A percentile compares a stretch with the other conserved stretches of the same genome.
These are phyloP conservation scores for Microcebus jonahi DNA, from an alignment of 2,113 vertebrate genomes.

Conservation along the genomic window DNA sequence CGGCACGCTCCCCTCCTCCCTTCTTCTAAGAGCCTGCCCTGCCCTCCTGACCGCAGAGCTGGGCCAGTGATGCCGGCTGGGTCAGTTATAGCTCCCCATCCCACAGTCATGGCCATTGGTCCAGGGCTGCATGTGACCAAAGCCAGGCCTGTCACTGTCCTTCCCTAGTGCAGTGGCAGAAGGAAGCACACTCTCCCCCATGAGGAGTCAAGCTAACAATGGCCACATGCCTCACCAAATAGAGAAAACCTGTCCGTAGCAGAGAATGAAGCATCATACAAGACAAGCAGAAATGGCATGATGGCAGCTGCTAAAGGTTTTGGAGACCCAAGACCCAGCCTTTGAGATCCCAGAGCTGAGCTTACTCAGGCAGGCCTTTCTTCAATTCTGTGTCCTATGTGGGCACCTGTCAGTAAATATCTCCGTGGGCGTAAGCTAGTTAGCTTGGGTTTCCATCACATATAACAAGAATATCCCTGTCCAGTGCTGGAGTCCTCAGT, in stretches of 20 bases:
- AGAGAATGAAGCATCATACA: background rate
- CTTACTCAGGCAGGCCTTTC: background rate
- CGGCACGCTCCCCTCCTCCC: background rate
- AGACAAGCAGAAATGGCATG: background rate
- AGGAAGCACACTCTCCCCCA: background rate
- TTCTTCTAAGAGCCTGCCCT: background rate
- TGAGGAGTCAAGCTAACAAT: background rate
- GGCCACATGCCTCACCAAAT: background rate
- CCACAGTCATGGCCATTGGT: background rate
- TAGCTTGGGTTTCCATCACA: background rate
- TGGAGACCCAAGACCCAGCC: background rate
- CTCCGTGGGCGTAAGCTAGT: background rate
- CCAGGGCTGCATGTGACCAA: background rate
- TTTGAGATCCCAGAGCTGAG: background rate
- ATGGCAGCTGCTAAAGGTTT: background rate
- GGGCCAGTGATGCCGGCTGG: background rate
- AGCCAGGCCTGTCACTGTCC: too few species aligned
- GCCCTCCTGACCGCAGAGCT: background rate
- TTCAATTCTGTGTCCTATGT: background rate
- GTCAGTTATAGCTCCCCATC: background rate
- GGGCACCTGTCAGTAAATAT: background rate
- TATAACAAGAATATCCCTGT: background rate
- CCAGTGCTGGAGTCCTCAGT: background rate
- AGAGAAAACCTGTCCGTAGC: background rate
- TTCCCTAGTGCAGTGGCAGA: background rate